Percentiles rank a stretch among this genome's conserved stretches.
Evolutionary conservation across 2,113 vertebrate species (phyloP).

Genomic region (Dicerorhinus sumatrensis): DNA sequence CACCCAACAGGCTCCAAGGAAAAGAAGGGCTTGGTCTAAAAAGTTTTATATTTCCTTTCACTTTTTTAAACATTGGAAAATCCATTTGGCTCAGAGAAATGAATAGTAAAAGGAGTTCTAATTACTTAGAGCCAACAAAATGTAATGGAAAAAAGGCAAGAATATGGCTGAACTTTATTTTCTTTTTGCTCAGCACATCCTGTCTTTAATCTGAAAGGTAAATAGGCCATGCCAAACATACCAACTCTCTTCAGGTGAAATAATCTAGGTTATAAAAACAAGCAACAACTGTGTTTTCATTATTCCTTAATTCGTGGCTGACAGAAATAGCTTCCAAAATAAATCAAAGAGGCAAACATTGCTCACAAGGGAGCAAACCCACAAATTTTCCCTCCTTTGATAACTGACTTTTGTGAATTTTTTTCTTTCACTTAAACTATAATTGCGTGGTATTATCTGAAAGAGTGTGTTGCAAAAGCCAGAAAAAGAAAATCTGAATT

Average conservation of each 20-base stretch:
- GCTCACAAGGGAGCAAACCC: slow-evolving; percentile 14
- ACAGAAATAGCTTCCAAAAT: slow-evolving; percentile 65
- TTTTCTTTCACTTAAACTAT: slow-evolving; percentile 45
- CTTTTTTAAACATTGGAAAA: slow-evolving; percentile 81
- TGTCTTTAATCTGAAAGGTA: slow-evolving; percentile 78
- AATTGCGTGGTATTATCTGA: slow-evolving; percentile 13
- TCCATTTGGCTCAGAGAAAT: slow-evolving; percentile 75
- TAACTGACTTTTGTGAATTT: slow-evolving; percentile 34
- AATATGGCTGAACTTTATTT: slow-evolving; percentile 72
- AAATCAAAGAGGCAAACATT: slow-evolving; percentile 65
- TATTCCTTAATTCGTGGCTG: slow-evolving; percentile 53
- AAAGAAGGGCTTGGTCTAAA: slow-evolving; percentile 73
- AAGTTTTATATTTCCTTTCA: slow-evolving; percentile 76
- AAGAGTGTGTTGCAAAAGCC: not conserved
- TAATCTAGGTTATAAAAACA: slow-evolving; percentile 83
- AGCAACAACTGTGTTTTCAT: slow-evolving; percentile 66
- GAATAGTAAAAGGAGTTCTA: slow-evolving; percentile 76
- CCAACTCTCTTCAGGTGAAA: slow-evolving; percentile 83
- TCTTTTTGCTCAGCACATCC: slow-evolving; percentile 75
- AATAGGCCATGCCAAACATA: slow-evolving; percentile 78
- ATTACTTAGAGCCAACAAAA: slow-evolving; percentile 62
- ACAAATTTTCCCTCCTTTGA: slow-evolving; percentile 57
- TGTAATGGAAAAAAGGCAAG: slow-evolving; percentile 77
- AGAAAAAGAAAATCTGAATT: not conserved
- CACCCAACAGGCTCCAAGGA: slow-evolving; percentile 46